Conservation (phyloP, 2,888 invertebrate genomes). For the Leptinotarsa tumamoca region DNA sequence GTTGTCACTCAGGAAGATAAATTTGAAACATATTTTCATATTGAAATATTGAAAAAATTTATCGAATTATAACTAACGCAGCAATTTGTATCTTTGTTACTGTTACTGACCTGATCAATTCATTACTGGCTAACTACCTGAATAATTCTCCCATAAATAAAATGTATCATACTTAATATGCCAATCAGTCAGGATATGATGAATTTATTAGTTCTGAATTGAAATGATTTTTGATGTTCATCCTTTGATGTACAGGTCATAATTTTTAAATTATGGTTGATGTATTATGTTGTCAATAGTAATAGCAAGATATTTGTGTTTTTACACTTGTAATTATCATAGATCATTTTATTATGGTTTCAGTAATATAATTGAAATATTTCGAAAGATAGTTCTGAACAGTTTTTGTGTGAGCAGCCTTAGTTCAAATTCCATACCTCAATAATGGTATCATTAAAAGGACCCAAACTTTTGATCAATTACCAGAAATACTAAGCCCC, state of each 20-base stretch:
- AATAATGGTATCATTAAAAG: too few species aligned
- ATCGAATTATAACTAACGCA: too few species aligned
- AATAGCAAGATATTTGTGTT: neutral
- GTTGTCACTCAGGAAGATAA: too few species aligned
- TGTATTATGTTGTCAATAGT: neutral
- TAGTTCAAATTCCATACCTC: too few species aligned
- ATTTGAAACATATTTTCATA: too few species aligned
- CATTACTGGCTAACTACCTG: neutral
- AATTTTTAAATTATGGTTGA: neutral
- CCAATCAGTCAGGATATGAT: neutral
- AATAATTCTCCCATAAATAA: slow-evolving; percentile 1
- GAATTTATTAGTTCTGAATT: neutral
- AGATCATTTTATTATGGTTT: neutral
- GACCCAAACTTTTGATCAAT: too few species aligned
- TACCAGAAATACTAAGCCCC: too few species aligned
- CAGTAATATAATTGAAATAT: neutral
- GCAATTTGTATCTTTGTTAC: neutral
- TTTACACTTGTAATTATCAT: neutral
- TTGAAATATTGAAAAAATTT: too few species aligned
- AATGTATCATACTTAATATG: neutral
- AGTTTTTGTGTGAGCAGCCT: too few species aligned
- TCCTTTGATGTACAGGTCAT: neutral
- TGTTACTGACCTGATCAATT: neutral
- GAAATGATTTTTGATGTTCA: neutral
- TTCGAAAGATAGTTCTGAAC: too few species aligned